Base-by-base conservation (phyloP, 2,888 invertebrate genomes). In the Brachyptera putata region DNA sequence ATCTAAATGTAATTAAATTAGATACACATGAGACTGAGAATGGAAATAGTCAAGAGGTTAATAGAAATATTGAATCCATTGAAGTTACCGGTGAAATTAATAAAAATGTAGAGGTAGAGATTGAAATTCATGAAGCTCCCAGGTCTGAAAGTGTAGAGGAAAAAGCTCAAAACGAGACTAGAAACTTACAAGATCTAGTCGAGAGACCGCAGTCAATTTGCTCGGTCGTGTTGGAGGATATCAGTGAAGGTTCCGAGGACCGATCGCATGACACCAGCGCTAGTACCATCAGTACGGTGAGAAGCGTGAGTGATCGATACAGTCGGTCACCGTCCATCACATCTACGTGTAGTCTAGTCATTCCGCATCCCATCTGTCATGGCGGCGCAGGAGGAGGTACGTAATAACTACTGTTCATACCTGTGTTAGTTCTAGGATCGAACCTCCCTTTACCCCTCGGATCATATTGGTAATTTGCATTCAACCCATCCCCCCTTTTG, bases 301-400 rank as follows among this genome's bases (percentile, higher is more conserved):
- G n/a, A n/a, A n/a, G n/a, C 70, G 0, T 61, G 73, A 73, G 74
- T 72, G 70, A 78, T 58, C 77, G 74, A 63, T 78, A 78, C 65
- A 77, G 76, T 63, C 78, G 83, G 49, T 80, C 80, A 1, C 82
- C 80, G 64, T 82, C 82, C 1, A 82, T 84, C 71, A 84, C 84
- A 14, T 64, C 64, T 11, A 72, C 70, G 3, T 72, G 72, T 65
- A 75, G 75, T 58, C 64, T 74, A 13, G 72, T 72, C 13, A 68
- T 57, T 37, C 61, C 61, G 9, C 49, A 43, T 14, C 37, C 46
- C 5, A 36, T 39, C 36, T n/a, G 37, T 14, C 43, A 22, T 53
- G 16, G 26, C 18, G 53, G 56, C n/a, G 13, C 26, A 18, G 26
- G 22, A 43, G 56, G 57, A 22, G 56, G 39, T 61, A 26, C 49